These are phyloP conservation scores for Adelosebastes latens DNA, from an alignment of 2,797 vertebrate species.

Conservation along the genomic window DNA sequence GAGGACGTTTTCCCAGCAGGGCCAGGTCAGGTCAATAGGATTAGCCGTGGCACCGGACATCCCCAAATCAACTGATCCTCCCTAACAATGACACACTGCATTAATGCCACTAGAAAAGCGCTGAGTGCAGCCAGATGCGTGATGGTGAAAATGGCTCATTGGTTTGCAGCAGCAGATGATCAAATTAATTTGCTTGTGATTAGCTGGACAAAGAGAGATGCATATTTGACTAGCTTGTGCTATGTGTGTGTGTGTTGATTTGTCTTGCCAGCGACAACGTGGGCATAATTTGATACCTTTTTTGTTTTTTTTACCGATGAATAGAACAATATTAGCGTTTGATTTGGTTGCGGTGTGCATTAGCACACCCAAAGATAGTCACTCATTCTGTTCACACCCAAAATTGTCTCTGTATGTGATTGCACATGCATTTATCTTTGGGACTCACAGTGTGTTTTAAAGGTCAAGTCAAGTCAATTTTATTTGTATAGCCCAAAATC, in stretches of 20 bases:
- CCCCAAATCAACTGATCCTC: constrained; percentile 75
- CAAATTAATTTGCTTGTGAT: constrained; percentile 45
- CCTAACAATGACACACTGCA: constrained; percentile 61
- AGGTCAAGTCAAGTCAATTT: too few relatives aligned
- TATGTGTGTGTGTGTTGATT: neutral
- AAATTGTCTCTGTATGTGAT: neutral
- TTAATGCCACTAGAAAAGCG: constrained; percentile 56
- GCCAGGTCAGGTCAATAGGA: constrained; percentile 76
- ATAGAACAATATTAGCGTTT: neutral
- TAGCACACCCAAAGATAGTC: neutral
- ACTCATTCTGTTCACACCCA: neutral
- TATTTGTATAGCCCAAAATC: too few relatives aligned
- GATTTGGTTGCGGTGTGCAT: neutral
- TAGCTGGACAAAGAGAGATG: constrained; percentile 37
- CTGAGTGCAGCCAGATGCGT: constrained; percentile 16
- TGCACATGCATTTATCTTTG: neutral
- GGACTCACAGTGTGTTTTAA: neutral
- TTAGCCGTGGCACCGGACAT: constrained; percentile 77
- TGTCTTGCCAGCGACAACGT: neutral
- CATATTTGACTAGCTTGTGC: constrained; percentile 17
- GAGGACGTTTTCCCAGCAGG: constrained; percentile 71
- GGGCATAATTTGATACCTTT: neutral
- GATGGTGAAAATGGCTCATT: constrained; percentile 41
- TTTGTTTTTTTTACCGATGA: neutral
- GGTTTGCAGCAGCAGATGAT: constrained; percentile 42